Evolutionary conservation across 2,113 vertebrate genomes (phyloP), one percentile per base, ranked within the genome.

Genomic region (Emberiza fucata): DNA sequence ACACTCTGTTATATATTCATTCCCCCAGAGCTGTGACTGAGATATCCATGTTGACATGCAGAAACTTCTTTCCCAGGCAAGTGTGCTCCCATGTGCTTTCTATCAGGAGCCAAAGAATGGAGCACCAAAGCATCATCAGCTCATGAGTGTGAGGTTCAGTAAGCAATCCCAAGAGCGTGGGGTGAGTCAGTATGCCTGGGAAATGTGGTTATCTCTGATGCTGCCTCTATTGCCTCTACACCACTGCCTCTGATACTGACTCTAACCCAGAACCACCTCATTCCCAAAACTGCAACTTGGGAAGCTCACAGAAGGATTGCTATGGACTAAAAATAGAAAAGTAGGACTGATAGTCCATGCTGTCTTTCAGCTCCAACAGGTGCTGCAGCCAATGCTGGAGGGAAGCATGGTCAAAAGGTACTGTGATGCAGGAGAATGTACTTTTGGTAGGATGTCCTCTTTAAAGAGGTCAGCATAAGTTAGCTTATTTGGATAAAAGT

Each of bases 151-250:
- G 68, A 77, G 69, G 56, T n/a, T 66, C 90, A 66, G 20, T 14
- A 22, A 64, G 53, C 35, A 69, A 29, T 37, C 76, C 50, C 4
- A 2, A 28, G 14, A 80, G 71, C 11, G 1, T 0, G 0, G 20
- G 27, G 7, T 54, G 61, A 47, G 57, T 39, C 79, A 71, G 27
- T 9, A 7, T 3, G 1, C 47, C 40, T 64, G 56, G 31, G n/a
- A 79, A 85, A 45, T 10, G 18, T 9, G 9, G 20, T 48, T 69
- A 1, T n/a, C 31, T 77, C 66, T 5, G 10, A 54, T 18, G n/a
- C 14, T 2, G 2, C 8, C 20, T n/a, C 42, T 21, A 29, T 11
- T 1, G 1, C 7, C 33, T 48, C 50, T 23, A 2, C 40, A 47
- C 29, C 48, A 48, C 42, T 0, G 1, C 24, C 82, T 56, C 70